phyloP scores from a whole-genome alignment of 2,113 vertebrate species.

The Nasalis larvatus region DNA sequence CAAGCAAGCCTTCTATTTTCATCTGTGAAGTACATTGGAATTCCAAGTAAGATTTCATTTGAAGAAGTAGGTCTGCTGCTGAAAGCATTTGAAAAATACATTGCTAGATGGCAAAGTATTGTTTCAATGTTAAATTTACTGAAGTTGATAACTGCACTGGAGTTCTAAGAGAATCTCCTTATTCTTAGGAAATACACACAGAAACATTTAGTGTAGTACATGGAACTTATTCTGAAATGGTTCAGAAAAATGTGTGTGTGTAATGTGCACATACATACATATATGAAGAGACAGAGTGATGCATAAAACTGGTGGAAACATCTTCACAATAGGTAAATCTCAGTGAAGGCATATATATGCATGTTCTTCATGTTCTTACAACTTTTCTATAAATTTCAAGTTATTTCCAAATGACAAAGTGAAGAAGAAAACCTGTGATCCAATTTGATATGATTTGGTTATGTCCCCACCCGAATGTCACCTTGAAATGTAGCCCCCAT shows the following conservation, averaged over 20 bases:
- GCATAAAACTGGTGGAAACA: background rate
- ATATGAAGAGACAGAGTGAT: background rate
- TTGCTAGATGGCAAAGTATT: background rate
- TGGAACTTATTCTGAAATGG: background rate
- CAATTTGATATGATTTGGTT: no score
- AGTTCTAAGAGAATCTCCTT: background rate
- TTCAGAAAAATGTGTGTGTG: background rate
- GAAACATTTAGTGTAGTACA: background rate
- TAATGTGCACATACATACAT: fast-evolving
- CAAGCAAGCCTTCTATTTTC: background rate
- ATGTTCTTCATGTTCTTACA: background rate
- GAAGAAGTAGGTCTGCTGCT: background rate
- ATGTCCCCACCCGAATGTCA: no score
- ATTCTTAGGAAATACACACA: background rate
- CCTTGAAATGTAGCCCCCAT: no score
- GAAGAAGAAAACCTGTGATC: background rate
- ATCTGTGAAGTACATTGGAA: fast-evolving
- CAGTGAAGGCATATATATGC: background rate
- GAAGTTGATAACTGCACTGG: background rate
- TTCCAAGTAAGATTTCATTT: background rate
- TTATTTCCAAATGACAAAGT: background rate
- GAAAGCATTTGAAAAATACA: background rate
- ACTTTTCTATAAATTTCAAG: background rate
- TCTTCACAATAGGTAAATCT: background rate
- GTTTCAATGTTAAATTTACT: background rate